These are phyloP conservation scores for Gallinago nigripennis DNA, from an alignment of 2,797 vertebrate genomes.

Conservation along the genomic window DNA sequence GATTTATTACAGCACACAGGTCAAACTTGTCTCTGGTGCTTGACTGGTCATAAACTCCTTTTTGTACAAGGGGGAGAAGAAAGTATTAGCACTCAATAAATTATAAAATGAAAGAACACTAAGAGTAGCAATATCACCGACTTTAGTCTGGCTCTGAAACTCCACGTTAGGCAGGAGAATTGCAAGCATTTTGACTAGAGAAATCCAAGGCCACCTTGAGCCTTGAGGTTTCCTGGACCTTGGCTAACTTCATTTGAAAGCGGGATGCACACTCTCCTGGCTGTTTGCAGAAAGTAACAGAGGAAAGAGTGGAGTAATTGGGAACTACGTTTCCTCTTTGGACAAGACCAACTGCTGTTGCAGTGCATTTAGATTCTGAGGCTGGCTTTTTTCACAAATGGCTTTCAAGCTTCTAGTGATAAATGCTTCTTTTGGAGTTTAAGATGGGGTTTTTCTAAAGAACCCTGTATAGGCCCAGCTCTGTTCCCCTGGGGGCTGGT, in stretches of 20 bases:
- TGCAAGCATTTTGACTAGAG: neutral
- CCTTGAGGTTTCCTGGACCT: neutral
- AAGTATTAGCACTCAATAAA: slow-evolving; percentile 7
- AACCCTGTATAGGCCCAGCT: rapidly evolving
- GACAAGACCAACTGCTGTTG: neutral
- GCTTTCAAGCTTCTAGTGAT: neutral
- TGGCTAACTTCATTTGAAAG: neutral
- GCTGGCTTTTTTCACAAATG: neutral
- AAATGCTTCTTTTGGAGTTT: neutral
- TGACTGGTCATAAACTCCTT: slow-evolving; percentile 15
- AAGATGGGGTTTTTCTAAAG: neutral
- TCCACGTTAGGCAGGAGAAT: neutral
- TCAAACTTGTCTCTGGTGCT: neutral
- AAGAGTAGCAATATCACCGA: neutral
- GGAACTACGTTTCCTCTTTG: neutral
- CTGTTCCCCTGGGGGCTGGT: neutral
- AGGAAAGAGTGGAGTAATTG: neutral
- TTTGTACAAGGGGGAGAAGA: neutral
- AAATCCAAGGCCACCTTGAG: neutral
- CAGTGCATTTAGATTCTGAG: neutral
- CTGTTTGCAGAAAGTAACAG: neutral
- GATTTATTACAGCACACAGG: slow-evolving; percentile 14
- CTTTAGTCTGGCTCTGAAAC: neutral
- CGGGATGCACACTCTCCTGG: rapidly evolving
- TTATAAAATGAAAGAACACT: neutral